A percentile compares a stretch with the other conserved stretches of the same genome.
phyloP scores from a whole-genome alignment of 2,888 invertebrate species.

The Phaonia tiefii region DNA sequence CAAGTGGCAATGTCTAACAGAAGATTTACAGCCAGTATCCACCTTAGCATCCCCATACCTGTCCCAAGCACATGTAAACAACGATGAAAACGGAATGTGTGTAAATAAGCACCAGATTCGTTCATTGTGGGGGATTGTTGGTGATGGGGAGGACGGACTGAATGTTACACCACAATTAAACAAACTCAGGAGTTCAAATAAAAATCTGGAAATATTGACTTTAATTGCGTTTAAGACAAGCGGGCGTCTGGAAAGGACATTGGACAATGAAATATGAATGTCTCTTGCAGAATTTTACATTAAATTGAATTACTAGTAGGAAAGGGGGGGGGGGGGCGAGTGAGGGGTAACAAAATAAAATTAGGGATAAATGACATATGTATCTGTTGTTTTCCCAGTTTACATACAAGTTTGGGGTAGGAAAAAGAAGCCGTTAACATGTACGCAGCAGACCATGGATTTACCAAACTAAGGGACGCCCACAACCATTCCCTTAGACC shows the following conservation, averaged over 20 bases:
- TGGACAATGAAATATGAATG: constrained; percentile 38
- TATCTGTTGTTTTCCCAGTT: constrained; percentile 11
- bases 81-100: neutral
- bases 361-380: constrained; percentile 7
- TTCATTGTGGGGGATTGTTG: constrained; percentile 43
- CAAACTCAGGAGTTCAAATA: constrained; percentile 21
- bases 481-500: constrained; percentile 53
- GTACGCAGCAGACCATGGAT: constrained; percentile 28
- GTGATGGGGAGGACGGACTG: too few relatives aligned
- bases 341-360: neutral
- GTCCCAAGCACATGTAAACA: neutral
- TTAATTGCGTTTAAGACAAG: constrained; percentile 13
- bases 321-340: constrained; percentile 1
- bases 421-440: constrained; percentile 30
- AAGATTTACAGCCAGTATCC: constrained; percentile 43
- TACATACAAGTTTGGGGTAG: constrained; percentile 36
- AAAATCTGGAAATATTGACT: constrained; percentile 28
- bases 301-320: neutral
- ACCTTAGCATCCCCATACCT: neutral
- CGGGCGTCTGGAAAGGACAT: neutral
- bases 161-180: constrained; percentile 22
- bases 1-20: constrained; percentile 15
- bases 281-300: constrained; percentile 29
- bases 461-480: constrained; percentile 56
- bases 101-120: constrained; percentile 59